Evolutionary conservation across 2,888 invertebrate species (phyloP), one percentile per base, ranked within the genome.

Genomic region (Hetaerina titia): DNA sequence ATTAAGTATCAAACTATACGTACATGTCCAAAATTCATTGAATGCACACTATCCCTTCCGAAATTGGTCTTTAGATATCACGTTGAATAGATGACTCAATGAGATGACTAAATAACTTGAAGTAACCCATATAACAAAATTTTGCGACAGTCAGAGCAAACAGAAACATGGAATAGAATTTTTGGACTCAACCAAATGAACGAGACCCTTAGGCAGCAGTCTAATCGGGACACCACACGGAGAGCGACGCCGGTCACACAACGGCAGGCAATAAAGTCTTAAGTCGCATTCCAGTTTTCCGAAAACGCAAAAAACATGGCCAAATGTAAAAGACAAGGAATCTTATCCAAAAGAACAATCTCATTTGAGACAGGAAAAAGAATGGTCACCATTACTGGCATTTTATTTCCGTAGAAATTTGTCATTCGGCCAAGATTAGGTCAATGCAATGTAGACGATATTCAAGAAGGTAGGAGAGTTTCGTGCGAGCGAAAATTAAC

Each of bases 321-420:
- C 19, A 69, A 69, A 81, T 31, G 81, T 31, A 31, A 81, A 81
- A 69, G 22, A 81, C 8, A 81, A 81, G 6, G 31, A 31, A 13
- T 31, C 81, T 81, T 81, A 81, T 81, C 81, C 81, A 31, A 25
- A 31, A 31, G 81, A 31, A 31, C 81, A 81, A 31, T 81, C 81
- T 81, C 25, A 81, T 81, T 81, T 81, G 81, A 11, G 81, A 25
- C 81, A 81, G 81, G 81, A 81, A 81, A 81, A 81, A 81, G 81
- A 81, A 81, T 81, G 81, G 81, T 81, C 81, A 81, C 81, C 31
- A 31, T 81, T 81, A 15, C 81, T 31, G 25, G 11, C 81, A 15
- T 81, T 22, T 31, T 81, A 81, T 31, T 81, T 13, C 81, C 81
- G 81, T 13, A 13, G 81, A 81, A 25, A 31, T 81, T 81, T 31